Base-by-base conservation (phyloP, 1,140 invertebrate species). In the Euwallacea similis region DNA sequence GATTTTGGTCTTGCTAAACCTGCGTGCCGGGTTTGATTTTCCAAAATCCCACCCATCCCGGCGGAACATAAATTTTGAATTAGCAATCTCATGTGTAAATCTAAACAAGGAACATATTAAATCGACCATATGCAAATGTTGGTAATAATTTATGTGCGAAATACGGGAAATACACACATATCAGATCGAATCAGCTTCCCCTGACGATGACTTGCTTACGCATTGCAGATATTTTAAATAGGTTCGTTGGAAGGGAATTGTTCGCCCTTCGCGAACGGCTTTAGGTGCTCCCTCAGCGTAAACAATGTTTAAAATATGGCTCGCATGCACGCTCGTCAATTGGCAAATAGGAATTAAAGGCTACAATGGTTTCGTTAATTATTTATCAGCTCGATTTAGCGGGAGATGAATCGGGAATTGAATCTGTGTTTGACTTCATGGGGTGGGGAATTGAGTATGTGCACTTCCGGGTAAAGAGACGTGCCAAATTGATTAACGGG, bases 181-280 rank as follows among this genome's bases (percentile, higher is more conserved):
- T 66, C 64, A 55, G 64, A 66, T 66, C 15, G 64, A 66, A 66
- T 56, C 54, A 56, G 16, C 53, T 42, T 13, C 46, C 64, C 64
- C 42, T 43, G 33, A 62, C 66, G 43, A 61, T 69, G 66, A 61
- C 66, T 69, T 69, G 66, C 66, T 61, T 69, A 60, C 66, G 66
- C 66, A 69, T 60, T 69, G 66, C 66, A 55, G 66, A 69, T 69
- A 69, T 69, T 69, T 69, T 69, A 69, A 69, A 69, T 69, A 61
- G 65, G 65, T 60, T 67, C 43, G 53, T 10, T 58, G 43, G 33
- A 61, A 61, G 56, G 56, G 66, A 69, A 69, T 69, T 69, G 61
- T 69, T 69, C 60, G 58, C 65, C 54, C 65, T 33, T 67, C 41
- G 53, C 54, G 46, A 13, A 43, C 33, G 54, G 65, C 43, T 44